Evolutionary conservation across 2,113 vertebrate genomes (phyloP).

Genomic region (Myrmecobius fasciatus): DNA sequence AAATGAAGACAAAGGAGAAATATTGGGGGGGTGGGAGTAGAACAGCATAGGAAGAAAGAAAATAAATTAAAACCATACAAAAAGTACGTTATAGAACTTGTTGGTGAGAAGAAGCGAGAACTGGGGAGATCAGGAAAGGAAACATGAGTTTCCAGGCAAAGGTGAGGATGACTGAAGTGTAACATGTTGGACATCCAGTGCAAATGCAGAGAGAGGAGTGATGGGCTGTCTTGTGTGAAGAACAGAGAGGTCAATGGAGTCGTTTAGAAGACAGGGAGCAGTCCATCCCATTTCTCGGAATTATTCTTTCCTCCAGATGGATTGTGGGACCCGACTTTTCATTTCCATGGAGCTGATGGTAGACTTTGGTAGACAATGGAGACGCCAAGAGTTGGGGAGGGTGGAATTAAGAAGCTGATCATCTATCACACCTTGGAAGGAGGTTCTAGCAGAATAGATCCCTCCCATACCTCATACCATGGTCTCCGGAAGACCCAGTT

Average conservation of each 20-base stretch:
- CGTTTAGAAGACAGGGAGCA: no score
- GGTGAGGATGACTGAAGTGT: no score
- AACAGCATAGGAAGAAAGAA: not conserved
- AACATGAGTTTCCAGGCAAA: no score
- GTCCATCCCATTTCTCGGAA: not conserved
- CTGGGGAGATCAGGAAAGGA: not conserved
- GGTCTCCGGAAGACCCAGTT: no score
- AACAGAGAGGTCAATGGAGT: no score
- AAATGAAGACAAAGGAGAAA: not conserved
- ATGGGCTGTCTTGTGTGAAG: not conserved
- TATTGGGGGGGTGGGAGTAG: no score
- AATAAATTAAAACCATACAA: not conserved
- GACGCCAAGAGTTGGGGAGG: not conserved
- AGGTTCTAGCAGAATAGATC: not conserved
- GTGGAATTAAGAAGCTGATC: no score
- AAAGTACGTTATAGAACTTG: not conserved
- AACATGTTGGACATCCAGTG: no score
- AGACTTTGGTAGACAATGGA: not conserved
- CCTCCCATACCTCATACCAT: no score
- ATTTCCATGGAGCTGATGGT: not conserved
- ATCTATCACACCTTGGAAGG: not conserved
- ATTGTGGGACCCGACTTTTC: not conserved
- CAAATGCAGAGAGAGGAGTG: no score
- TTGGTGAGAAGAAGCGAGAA: not conserved
- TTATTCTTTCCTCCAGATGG: not conserved